Base-by-base conservation (phyloP, 1,140 invertebrate genomes). In the Ostrea edulis region DNA sequence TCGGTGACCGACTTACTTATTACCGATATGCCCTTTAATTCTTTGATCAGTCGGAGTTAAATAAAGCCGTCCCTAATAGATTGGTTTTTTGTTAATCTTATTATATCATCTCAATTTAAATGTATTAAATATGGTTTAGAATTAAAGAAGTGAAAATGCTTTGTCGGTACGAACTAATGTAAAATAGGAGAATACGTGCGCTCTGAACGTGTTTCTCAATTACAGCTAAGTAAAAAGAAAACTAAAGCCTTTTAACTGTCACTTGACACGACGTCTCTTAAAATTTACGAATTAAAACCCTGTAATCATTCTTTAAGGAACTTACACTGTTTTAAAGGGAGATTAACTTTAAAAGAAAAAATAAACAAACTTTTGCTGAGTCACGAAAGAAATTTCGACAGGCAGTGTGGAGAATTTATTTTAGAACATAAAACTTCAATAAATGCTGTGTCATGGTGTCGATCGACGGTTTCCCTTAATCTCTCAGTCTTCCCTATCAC, bases 51-150 rank as follows among this genome's bases (percentile, higher is more conserved):
- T 77, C 68, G 29, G 29, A 77, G 68, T 77, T 77, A 25, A 77
- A 77, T 77, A 29, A 29, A 77, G 11, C 12, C 68, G 25, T 35
- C 68, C 29, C 25, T 77, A 77, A 77, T 22, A 77, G 68, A 29
- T 77, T 77, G 68, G 68, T 77, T 77, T 77, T 62, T 29, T 35
- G 25, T 11, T 77, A 77, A 77, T 77, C 68, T 77, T 77, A 77
- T 77, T 77, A 77, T 29, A 77, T 77, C 22, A 77, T 77, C 68
- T 77, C 68, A 77, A 77, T 77, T 77, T 77, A 77, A 77, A 35
- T 77, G 29, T 35, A 62, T 20, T 62, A 29, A 77, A 62, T 62
- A n/a, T 62, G 7, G n/a, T 62, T 5, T 7, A 62, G n/a, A 62
- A 62, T 62, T 62, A 25, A 77, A 12, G 22, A 35, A 14, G 22